Percentiles rank a stretch among this genome's conserved stretches.
Evolutionary conservation across 2,797 vertebrate species (phyloP).

Genomic region (Sandelia bainsii): DNA sequence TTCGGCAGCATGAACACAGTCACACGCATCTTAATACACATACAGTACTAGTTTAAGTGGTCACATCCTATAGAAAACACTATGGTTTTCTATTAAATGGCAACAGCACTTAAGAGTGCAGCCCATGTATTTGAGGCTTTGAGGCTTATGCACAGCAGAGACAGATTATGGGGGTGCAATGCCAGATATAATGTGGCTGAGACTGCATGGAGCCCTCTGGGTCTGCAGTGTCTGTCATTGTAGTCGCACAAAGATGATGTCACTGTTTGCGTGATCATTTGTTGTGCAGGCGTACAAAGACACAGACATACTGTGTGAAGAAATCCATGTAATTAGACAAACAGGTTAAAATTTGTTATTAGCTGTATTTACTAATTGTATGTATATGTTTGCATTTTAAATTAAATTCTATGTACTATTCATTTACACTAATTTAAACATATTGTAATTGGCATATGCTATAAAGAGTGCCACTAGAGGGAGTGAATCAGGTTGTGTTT

Average conservation of each 20-base stretch:
- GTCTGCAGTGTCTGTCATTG: constrained; percentile 69
- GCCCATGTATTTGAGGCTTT: constrained; percentile 79
- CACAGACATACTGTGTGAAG: not conserved
- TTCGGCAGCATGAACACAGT: constrained; percentile 55
- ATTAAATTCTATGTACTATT: not conserved
- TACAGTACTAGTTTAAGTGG: constrained; percentile 37
- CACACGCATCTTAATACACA: constrained; percentile 35
- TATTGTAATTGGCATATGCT: constrained; percentile 9
- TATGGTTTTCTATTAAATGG: constrained; percentile 68
- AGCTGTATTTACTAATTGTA: not conserved
- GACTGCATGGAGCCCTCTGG: constrained; percentile 78
- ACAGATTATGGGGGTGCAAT: constrained; percentile 82
- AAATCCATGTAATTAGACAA: constrained; percentile 1
- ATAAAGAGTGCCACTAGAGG: constrained; percentile 70
- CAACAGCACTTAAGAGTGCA: constrained; percentile 61
- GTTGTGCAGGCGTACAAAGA: constrained; percentile 36
- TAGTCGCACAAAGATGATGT: constrained; percentile 78
- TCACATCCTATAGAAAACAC: constrained; percentile 67
- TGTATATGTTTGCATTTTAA: not conserved
- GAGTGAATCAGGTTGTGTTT: constrained; percentile 52
- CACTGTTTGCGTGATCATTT: constrained; percentile 57
- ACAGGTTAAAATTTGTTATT: constrained; percentile 14
- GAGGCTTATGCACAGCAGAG: constrained; percentile 70
- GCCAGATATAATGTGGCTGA: constrained; percentile 82
- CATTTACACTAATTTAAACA: not conserved